Base-by-base conservation (phyloP, 2,113 vertebrate genomes). In the Morone chrysops region DNA sequence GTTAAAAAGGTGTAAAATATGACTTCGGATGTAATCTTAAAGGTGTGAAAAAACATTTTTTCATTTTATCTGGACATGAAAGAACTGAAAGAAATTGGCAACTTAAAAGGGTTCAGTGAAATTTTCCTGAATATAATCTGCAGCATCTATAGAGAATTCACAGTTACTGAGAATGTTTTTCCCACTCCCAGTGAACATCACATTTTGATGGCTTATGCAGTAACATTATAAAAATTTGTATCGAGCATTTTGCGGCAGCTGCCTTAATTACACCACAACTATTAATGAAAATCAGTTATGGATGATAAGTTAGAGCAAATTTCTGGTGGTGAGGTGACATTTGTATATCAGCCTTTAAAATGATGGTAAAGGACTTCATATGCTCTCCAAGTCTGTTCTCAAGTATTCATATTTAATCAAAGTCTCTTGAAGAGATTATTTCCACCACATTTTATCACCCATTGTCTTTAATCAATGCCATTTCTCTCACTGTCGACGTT, bases 401-500 rank as follows among this genome's bases (percentile, higher is more conserved):
- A 13, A 43, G 47, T 22, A 50, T 85, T 83, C 70, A 86, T 89
- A 82, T 88, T 88, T 40, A 78, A 84, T 89, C 81, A 86, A 47
- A 79, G 62, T 79, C 80, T 73, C 48, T 81, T 51, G 48, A 84
- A 82, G 78, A 86, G 56, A 81, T 89, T 59, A 81, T 81, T 88
- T 86, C 70, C 78, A 70, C 38, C 56, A 57, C 73, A 25, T 87
- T 87, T 86, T 87, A 87, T 70, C 69, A 69, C 54, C 60, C 56
- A 56, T 80, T 85, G 80, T 88, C 83, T 88, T 88, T 67, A 82
- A 92, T 92, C 84, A 80, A 25, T 20, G 53, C 53, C 20, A 16
- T 85, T 83, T 84, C 70, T 74, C 50, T 47, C 61, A 25, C 50
- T 17, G 48, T 75, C 40, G 47, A 41, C 67, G 66, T 51, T 70